Percentiles rank a stretch among this genome's conserved stretches.
Conservation (phyloP, 2,888 invertebrate species). For the Leptopilina drosophilae region DNA sequence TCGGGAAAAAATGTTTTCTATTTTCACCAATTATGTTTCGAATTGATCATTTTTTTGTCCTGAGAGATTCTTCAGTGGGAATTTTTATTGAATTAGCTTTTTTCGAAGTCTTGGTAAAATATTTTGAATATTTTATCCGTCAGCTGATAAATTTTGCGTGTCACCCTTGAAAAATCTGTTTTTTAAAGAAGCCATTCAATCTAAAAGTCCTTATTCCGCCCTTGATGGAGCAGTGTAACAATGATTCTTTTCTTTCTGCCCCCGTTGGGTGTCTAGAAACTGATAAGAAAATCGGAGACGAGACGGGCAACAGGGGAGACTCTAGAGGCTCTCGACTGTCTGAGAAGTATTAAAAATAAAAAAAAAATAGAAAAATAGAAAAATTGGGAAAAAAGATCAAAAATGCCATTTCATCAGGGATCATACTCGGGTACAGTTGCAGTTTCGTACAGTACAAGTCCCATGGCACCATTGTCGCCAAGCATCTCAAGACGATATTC, state of each 20-base stretch:
- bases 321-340: constrained; percentile 40
- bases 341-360: no score
- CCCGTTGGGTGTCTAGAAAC: constrained; percentile 16
- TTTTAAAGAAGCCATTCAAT: neutral
- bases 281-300: constrained; percentile 23
- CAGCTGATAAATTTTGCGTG: neutral
- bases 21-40: no score
- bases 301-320: constrained; percentile 24
- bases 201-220: neutral
- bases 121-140: neutral
- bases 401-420: constrained; percentile 72
- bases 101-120: no score
- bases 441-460: constrained; percentile 69
- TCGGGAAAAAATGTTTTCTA: no score
- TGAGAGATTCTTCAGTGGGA: no score
- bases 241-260: constrained; percentile 26
- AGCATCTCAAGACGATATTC: constrained; percentile 65
- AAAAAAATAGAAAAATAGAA: no score
- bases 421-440: constrained; percentile 73
- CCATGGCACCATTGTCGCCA: constrained; percentile 73
- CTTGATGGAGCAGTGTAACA: neutral
- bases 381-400: constrained; percentile 32
- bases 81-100: no score
- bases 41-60: no score
- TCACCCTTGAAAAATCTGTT: constrained; percentile 6